Conservation (phyloP, 2,888 invertebrate genomes). For the Calliopum simillimum region DNA sequence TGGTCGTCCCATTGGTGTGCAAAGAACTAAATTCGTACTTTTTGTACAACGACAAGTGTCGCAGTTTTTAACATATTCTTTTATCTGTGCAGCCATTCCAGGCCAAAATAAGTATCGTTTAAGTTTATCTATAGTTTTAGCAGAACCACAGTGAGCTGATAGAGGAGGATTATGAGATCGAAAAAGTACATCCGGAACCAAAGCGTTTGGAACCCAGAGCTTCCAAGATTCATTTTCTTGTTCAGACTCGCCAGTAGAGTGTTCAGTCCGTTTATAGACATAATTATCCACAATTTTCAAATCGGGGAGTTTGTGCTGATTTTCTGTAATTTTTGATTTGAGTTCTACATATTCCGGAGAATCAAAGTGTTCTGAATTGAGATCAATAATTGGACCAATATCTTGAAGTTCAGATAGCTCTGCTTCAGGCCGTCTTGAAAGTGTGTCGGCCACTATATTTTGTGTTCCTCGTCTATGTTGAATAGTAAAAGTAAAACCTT, state of each 20-base stretch:
- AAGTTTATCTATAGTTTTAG: constrained; percentile 28
- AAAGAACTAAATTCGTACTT: not conserved
- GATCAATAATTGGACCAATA: constrained; percentile 4
- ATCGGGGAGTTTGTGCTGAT: constrained; percentile 2
- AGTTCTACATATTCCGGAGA: constrained; percentile 18
- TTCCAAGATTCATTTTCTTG: constrained; percentile 13
- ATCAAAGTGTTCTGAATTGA: not conserved
- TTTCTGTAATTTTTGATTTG: not conserved
- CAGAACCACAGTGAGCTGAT: constrained; percentile 25
- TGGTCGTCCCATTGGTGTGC: constrained; percentile 8
- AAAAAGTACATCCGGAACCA: not conserved
- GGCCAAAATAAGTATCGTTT: constrained; percentile 32
- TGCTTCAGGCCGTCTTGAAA: constrained; percentile 4
- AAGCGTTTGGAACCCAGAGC: constrained; percentile 13
- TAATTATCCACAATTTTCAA: not conserved
- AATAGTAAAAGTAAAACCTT: constrained; percentile 5
- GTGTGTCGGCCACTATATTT: constrained; percentile 23
- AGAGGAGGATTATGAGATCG: constrained; percentile 22
- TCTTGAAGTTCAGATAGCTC: not conserved
- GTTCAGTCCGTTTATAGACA: too few relatives aligned
- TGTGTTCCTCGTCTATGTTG: constrained; percentile 18
- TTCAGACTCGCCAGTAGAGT: constrained; percentile 1
- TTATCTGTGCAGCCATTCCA: constrained; percentile 30
- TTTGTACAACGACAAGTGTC: constrained; percentile 15
- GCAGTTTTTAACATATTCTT: constrained; percentile 18